Evolutionary conservation across 92 coral and sea anemone species (phyloP).

Genomic region (Hydrozoanthus gracilis): DNA sequence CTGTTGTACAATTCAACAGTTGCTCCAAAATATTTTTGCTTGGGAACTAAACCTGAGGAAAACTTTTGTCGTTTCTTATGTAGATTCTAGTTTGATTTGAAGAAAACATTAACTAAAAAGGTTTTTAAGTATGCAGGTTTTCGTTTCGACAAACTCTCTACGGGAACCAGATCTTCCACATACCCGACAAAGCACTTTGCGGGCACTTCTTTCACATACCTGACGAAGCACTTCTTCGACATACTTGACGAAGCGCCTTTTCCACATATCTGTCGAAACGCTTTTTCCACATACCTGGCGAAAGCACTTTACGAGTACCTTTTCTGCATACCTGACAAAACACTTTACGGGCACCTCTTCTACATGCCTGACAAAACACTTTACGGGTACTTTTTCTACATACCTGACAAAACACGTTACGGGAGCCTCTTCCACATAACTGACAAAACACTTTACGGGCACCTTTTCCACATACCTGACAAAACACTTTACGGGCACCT

Average conservation of each 20-base stretch:
- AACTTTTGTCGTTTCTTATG: no score
- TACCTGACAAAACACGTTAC: constrained; percentile 84
- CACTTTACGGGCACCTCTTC: constrained; percentile 71
- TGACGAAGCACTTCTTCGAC: no score
- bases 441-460: neutral
- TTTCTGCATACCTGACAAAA: constrained; percentile 73
- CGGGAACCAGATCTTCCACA: neutral
- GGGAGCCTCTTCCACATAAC: constrained; percentile 51
- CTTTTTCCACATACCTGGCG: neutral
- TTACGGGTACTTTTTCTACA: neutral
- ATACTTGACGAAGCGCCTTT: no score
- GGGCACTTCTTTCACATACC: constrained; percentile 69
- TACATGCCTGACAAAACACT: neutral
- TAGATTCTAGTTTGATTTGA: no score
- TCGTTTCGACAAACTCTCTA: neutral
- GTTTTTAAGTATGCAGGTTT: no score
- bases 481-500: constrained; percentile 87
- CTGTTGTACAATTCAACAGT: no score
- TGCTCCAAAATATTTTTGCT: no score
- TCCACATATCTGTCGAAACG: no score
- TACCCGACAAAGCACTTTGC: constrained; percentile 87
- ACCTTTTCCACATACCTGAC: constrained; percentile 66
- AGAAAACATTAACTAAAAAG: no score
- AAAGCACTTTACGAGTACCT: neutral
- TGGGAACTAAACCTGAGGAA: no score